Evolutionary conservation across 1,140 invertebrate genomes (phyloP).

Genomic region (Drosophila hydei): DNA sequence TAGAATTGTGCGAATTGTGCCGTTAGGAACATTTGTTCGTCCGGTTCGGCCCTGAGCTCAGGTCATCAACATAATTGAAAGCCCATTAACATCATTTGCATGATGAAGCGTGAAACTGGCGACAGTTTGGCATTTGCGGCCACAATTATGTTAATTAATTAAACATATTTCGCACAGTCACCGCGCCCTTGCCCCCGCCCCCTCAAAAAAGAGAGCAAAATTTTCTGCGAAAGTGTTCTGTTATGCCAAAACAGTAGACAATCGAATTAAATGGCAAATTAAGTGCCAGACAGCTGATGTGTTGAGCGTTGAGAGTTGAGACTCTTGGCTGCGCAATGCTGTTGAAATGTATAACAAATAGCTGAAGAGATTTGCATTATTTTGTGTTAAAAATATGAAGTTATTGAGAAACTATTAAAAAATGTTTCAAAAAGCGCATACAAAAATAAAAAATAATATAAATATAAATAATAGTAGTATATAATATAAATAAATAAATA

Average conservation of each 20-base stretch:
- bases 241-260: neutral
- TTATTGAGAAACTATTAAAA: too few species aligned
- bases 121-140: slow-evolving; percentile 44
- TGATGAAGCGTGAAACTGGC: slow-evolving; percentile 68
- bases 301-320: neutral
- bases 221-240: slow-evolving; percentile 8
- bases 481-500: too few species aligned
- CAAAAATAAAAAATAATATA: too few species aligned
- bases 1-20: slow-evolving; percentile 4
- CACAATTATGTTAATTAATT: slow-evolving; percentile 70
- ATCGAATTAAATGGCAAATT: slow-evolving; percentile 20
- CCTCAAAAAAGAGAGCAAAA: slow-evolving; percentile 29
- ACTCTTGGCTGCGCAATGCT: neutral
- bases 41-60: neutral
- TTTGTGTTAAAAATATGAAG: too few species aligned
- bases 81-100: slow-evolving; percentile 68
- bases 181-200: too few species aligned
- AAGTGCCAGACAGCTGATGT: neutral
- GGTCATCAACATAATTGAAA: slow-evolving; percentile 62
- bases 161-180: slow-evolving; percentile 58
- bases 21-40: slow-evolving; percentile 15
- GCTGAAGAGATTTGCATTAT: too few species aligned
- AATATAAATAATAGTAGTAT: too few species aligned
- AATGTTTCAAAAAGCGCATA: too few species aligned
- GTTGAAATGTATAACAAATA: neutral